These are phyloP conservation scores for Hoplostethus mediterraneus DNA, from an alignment of 2,797 vertebrate genomes.

Conservation along the genomic window DNA sequence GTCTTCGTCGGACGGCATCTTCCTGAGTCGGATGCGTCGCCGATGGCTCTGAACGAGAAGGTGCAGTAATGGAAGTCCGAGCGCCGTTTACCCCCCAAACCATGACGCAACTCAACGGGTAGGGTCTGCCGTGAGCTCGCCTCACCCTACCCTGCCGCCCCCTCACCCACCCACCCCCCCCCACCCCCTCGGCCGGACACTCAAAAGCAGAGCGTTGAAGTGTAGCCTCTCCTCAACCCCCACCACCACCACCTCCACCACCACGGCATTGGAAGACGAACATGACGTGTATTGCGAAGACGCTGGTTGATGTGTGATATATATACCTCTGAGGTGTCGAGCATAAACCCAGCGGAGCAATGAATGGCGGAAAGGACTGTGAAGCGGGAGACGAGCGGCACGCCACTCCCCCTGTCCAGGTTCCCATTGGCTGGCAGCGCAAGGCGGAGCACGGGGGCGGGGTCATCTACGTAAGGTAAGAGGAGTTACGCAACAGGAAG, in stretches of 20 bases:
- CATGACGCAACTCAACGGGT: slow-evolving; percentile 91
- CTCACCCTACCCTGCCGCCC: slow-evolving; percentile 67
- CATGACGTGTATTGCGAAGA: slow-evolving; percentile 88
- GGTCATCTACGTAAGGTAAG: slow-evolving; percentile 94
- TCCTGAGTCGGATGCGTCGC: slow-evolving; percentile 19
- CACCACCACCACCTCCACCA: slow-evolving; percentile 29
- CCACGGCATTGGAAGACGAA: slow-evolving; percentile 87
- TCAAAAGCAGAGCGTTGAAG: slow-evolving; percentile 34
- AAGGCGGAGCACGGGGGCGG: slow-evolving; percentile 90
- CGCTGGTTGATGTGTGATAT: slow-evolving; percentile 92
- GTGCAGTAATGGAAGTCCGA: slow-evolving; percentile 88
- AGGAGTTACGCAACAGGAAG: background rate
- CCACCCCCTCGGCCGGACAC: slow-evolving; percentile 39
- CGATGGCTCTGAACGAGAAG: slow-evolving; percentile 71
- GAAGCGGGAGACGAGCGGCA: slow-evolving; percentile 92
- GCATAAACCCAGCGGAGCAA: slow-evolving; percentile 92
- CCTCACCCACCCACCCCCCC: slow-evolving; percentile 27
- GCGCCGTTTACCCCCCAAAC: slow-evolving; percentile 75
- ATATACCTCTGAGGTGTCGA: slow-evolving; percentile 87
- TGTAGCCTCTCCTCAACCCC: slow-evolving; percentile 39
- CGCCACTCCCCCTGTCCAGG: slow-evolving; percentile 89
- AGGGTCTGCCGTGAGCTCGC: slow-evolving; percentile 89
- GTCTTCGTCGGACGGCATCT: slow-evolving; percentile 10
- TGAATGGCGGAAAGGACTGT: slow-evolving; percentile 99
- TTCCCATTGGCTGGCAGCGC: slow-evolving; percentile 98